Conservation (phyloP, 2,113 vertebrate genomes). For the Sapayoa aenigma region DNA sequence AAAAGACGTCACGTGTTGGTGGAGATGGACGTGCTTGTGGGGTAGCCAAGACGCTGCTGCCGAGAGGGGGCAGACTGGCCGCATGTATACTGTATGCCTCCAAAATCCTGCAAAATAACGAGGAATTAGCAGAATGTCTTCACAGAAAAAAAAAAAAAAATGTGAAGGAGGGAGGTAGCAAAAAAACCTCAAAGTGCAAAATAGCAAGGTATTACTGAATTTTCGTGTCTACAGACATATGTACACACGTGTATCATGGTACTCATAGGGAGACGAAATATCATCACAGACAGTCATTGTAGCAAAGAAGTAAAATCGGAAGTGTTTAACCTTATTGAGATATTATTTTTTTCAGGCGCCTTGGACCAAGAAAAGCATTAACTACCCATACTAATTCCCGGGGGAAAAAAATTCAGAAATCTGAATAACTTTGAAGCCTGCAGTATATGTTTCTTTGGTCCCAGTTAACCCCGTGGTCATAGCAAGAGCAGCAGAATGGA, state of each 20-base stretch:
- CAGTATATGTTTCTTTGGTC: neutral
- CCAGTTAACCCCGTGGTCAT: neutral
- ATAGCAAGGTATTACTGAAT: too few relatives aligned
- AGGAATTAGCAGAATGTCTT: too few relatives aligned
- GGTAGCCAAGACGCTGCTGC: too few relatives aligned
- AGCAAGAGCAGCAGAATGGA: neutral
- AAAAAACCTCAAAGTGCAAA: too few relatives aligned
- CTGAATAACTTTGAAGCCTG: neutral
- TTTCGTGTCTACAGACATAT: neutral
- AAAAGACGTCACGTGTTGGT: too few relatives aligned
- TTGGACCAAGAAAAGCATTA: neutral
- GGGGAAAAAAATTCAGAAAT: neutral
- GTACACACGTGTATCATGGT: rapidly evolving
- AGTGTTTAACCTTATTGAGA: neutral
- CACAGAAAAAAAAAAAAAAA: too few relatives aligned
- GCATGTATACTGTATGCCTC: too few relatives aligned
- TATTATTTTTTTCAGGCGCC: neutral
- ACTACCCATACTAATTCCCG: neutral
- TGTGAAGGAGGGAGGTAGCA: too few relatives aligned
- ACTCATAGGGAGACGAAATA: neutral
- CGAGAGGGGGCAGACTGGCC: too few relatives aligned
- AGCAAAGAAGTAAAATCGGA: neutral
- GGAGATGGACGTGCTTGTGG: too few relatives aligned
- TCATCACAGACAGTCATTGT: neutral
- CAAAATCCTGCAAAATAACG: too few relatives aligned